Conservation (phyloP, 2,888 invertebrate species). For the Physocephala rufipes region DNA sequence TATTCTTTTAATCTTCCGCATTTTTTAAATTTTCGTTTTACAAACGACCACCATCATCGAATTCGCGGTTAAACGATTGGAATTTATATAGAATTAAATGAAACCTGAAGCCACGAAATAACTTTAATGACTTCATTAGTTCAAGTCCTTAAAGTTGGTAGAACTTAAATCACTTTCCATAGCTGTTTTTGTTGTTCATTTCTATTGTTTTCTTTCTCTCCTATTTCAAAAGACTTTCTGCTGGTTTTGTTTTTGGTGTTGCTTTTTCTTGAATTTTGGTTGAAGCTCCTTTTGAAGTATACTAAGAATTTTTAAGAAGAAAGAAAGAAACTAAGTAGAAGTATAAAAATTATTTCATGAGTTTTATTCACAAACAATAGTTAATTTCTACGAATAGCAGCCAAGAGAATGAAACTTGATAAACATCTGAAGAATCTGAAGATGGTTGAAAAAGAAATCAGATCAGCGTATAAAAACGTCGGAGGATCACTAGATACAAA, state of each 20-base stretch:
- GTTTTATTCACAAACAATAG: constrained; percentile 27
- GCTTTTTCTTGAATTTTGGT: neutral
- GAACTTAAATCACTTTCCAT: neutral
- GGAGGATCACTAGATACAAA: neutral
- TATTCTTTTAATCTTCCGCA: neutral
- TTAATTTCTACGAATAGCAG: constrained; percentile 33
- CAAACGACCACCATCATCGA: neutral
- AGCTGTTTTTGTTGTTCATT: too few species aligned
- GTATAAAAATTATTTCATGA: too few species aligned
- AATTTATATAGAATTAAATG: neutral
- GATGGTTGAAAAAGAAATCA: neutral
- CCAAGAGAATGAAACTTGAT: constrained; percentile 13
- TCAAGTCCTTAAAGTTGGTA: neutral
- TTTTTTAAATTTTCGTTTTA: neutral
- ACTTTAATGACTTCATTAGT: constrained; percentile 30
- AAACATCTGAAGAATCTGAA: constrained; percentile 12
- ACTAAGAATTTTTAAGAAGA: too few species aligned
- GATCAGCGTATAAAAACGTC: too few species aligned
- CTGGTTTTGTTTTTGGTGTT: neutral
- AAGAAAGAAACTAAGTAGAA: too few species aligned
- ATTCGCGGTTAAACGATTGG: neutral
- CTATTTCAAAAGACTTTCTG: neutral
- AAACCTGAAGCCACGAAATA: neutral
- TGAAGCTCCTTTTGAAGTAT: too few species aligned
- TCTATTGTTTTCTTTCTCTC: too few species aligned